These are phyloP conservation scores for Sinocyclocheilus anshuiensis DNA, from an alignment of 2,113 vertebrate species.

Conservation along the genomic window DNA sequence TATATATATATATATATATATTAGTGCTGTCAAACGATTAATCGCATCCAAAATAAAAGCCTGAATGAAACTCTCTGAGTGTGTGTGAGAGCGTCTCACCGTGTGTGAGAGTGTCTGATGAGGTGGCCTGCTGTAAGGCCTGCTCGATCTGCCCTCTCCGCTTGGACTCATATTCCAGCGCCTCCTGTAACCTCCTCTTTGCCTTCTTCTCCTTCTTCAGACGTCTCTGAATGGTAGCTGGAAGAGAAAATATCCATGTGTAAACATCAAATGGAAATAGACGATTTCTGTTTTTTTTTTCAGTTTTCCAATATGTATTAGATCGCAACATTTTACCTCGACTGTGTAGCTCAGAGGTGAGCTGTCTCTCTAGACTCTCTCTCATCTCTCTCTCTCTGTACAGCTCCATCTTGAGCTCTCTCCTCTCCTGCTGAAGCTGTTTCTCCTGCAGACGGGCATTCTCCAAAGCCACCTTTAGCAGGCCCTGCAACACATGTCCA, in stretches of 20 bases:
- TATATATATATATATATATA: too few relatives aligned
- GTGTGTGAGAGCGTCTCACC: conserved; percentile 49
- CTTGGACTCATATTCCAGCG: conserved; percentile 86
- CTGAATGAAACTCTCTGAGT: conserved; percentile 71
- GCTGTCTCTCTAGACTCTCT: conserved; percentile 93
- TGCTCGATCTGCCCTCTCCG: conserved; percentile 86
- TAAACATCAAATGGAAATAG: conserved; percentile 50
- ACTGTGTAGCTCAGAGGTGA: conserved; percentile 93
- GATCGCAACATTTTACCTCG: conserved; percentile 78
- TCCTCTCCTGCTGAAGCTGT: conserved; percentile 94
- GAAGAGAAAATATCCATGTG: conserved; percentile 62
- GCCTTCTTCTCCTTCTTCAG: conserved; percentile 91
- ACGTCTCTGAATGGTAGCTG: conserved; percentile 86
- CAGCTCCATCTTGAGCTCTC: conserved; percentile 96
- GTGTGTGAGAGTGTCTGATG: conserved; percentile 48
- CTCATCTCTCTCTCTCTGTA: conserved; percentile 94
- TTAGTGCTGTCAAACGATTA: too few relatives aligned
- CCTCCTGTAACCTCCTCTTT: conserved; percentile 92
- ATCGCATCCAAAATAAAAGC: background rate
- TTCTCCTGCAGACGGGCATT: conserved; percentile 95
- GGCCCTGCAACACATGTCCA: conserved; percentile 77
- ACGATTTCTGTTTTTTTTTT: background rate
- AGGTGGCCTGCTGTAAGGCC: conserved; percentile 66
- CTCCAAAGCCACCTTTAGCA: conserved; percentile 96
- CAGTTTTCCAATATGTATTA: background rate